A percentile compares a stretch with the other conserved stretches of the same genome.
These are phyloP conservation scores for Rhabdomys dilectus DNA, from an alignment of 2,113 vertebrate genomes.

Conservation along the genomic window DNA sequence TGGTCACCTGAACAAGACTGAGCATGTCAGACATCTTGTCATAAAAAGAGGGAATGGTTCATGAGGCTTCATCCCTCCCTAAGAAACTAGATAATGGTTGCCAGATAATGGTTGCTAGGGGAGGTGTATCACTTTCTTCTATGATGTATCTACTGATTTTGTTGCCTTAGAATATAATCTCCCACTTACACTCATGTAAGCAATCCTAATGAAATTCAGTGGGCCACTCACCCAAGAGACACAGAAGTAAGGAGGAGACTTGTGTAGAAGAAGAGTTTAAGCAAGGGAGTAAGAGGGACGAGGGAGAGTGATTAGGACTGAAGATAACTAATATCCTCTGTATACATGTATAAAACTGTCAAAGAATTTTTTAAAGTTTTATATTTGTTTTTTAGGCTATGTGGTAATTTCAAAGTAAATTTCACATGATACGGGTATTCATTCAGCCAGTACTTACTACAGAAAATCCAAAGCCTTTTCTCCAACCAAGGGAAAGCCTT, in stretches of 20 bases:
- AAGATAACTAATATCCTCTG: neutral
- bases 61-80: neutral
- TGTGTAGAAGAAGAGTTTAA: neutral
- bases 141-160: neutral
- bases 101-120: neutral
- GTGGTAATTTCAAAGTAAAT: neutral
- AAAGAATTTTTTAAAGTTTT: neutral
- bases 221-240: neutral
- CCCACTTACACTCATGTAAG: neutral
- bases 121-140: no score
- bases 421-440: neutral
- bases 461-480: neutral
- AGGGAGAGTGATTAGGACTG: neutral
- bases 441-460: neutral
- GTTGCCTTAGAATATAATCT: neutral
- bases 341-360: neutral
- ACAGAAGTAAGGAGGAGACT: neutral
- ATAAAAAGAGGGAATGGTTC: neutral
- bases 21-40: neutral
- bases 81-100: no score
- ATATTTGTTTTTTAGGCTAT: neutral
- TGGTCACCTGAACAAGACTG: neutral
- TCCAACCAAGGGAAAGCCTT: neutral
- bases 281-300: neutral
- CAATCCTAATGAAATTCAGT: neutral